Base-by-base conservation (phyloP, 2,888 invertebrate species). In the Brachypterus glaber region DNA sequence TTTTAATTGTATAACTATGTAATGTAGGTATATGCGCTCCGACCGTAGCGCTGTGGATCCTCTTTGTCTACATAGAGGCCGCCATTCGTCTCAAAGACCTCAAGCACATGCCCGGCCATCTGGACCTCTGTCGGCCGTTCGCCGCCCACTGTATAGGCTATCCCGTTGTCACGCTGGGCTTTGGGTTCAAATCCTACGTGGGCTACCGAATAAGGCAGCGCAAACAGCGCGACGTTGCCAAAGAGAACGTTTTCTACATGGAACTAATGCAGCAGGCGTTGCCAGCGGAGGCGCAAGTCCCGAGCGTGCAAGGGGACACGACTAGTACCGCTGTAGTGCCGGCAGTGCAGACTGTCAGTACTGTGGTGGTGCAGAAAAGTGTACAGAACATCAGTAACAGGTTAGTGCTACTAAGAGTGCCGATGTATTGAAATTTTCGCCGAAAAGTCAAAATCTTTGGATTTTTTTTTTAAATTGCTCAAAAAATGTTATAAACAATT, bases 11-110 rank as follows among this genome's bases (percentile, higher is more conserved):
- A 14, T 18, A 87, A 67, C 93, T n/a, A n/a, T n/a, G n/a, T n/a
- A n/a, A n/a, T n/a, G n/a, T n/a, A n/a, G n/a, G 95, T 58, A 79
- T 95, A 54, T 95, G 93, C 72, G 74, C 92, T 64, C 93, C 93
- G 39, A 95, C 95, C 49, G 83, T 93, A 58, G 82, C 87, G 58
- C 73, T 96, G 55, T 96, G 95, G 89, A 78, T 27, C 68, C 71
- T 90, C 57, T 87, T 93, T 71, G 85, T 95, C 61, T 96, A 93
- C 71, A 78, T 92, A 60, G 96, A 96, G 72, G 90, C 88, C 49
- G 83, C 87, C 50, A 79, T 91, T 55, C 76, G 93, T 60, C 77
- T 89, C 62, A 76, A 82, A 61, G 85, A 83, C 66, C 72, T 85
- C 58, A 81, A 84, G 54, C 82, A 82, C 68, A 77, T 84, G 73